Conservation (phyloP, 1,140 invertebrate genomes). For the Portunus trituberculatus region DNA sequence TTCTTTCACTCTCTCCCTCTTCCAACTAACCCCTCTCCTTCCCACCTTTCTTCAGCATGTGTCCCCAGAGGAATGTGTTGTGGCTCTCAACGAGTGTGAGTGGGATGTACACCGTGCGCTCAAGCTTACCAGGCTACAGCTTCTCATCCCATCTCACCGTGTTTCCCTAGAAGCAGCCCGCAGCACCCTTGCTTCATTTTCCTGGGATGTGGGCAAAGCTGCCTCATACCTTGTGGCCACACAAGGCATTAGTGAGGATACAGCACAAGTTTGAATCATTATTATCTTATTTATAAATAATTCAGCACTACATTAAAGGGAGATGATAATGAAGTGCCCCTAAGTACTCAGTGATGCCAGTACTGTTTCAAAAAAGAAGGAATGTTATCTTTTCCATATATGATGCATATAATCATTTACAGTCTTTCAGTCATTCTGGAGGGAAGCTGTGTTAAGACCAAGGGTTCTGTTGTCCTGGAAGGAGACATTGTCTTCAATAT, state of each 20-base stretch:
- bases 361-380: neutral
- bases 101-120: conserved; percentile 89
- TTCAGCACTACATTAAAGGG: neutral
- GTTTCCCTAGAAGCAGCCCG: conserved; percentile 66
- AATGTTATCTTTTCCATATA: neutral
- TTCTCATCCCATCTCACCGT: conserved; percentile 60
- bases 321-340: neutral
- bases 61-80: conserved; percentile 88
- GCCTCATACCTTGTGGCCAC: conserved; percentile 75
- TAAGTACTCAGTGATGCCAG: neutral
- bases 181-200: conserved; percentile 73
- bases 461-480: neutral
- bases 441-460: no score
- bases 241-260: conserved; percentile 64
- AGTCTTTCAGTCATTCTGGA: no score
- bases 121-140: conserved; percentile 73
- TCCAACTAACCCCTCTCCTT: neutral
- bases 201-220: conserved; percentile 76
- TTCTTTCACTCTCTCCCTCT: no score
- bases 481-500: neutral
- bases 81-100: conserved; percentile 89
- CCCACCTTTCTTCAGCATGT: conserved; percentile 82
- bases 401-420: neutral
- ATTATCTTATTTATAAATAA: neutral
- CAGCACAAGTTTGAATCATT: conserved; percentile 70